Evolutionary conservation across 2,888 invertebrate genomes (phyloP).

Genomic region (Idaea aversata): DNA sequence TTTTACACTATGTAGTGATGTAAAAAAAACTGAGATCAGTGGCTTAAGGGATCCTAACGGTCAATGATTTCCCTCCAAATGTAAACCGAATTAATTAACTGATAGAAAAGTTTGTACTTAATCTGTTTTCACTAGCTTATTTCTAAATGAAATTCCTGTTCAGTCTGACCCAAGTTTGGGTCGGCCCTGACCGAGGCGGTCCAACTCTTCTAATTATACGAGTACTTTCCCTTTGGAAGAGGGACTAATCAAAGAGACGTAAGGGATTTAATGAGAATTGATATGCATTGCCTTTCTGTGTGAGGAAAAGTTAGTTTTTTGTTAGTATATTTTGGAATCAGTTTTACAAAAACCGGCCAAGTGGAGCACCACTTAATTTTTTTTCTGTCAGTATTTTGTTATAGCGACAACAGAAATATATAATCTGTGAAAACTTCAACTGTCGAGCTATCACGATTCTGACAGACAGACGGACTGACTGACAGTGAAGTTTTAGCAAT

Average conservation of each 20-base stretch:
- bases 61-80: not conserved
- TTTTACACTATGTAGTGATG: too few species aligned
- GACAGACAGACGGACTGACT: too few species aligned
- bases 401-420: too few species aligned
- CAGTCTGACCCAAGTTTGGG: not conserved
- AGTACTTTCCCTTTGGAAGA: not conserved
- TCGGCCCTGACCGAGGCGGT: not conserved
- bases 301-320: not conserved
- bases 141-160: slow-evolving; percentile 1
- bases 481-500: too few species aligned
- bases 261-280: not conserved
- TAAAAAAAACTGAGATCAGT: too few species aligned
- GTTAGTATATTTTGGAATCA: not conserved
- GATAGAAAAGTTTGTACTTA: not conserved
- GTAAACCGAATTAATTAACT: not conserved
- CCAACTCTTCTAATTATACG: not conserved
- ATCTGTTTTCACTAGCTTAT: not conserved
- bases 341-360: not conserved
- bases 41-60: too few species aligned
- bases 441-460: too few species aligned
- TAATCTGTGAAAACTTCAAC: too few species aligned
- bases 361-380: too few species aligned
- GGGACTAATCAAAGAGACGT: not conserved
- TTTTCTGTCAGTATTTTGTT: too few species aligned
- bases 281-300: not conserved